Evolutionary conservation across 2,888 invertebrate genomes (phyloP).

Genomic region (Graphium colonna): DNA sequence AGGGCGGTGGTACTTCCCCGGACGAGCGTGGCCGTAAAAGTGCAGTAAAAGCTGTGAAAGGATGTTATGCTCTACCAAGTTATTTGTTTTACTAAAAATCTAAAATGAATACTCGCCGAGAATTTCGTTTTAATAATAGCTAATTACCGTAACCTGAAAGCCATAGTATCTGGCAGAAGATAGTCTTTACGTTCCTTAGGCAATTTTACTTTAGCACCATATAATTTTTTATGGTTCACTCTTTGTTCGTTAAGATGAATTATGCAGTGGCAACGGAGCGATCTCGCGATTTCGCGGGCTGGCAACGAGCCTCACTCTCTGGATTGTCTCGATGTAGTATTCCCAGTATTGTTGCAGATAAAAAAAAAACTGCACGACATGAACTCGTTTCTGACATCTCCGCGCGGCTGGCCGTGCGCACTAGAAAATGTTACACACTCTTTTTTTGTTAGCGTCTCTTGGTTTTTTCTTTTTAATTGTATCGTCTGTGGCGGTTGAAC

Average conservation of each 20-base stretch:
- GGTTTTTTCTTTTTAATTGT: conserved; percentile 17
- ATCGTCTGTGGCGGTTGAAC: background rate
- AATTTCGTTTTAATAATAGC: no score
- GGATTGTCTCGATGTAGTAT: conserved; percentile 44
- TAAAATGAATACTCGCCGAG: no score
- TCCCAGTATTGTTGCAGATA: conserved; percentile 46
- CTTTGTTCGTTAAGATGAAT: conserved; percentile 42
- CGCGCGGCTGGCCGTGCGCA: conserved; percentile 21
- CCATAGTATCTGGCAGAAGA: no score
- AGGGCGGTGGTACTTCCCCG: no score
- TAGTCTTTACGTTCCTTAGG: no score
- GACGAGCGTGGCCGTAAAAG: no score
- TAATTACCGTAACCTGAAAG: no score
- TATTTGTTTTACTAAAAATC: no score
- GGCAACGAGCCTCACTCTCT: conserved; percentile 35
- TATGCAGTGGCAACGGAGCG: conserved; percentile 42
- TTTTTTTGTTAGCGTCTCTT: conserved; percentile 9
- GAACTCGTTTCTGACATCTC: conserved; percentile 34
- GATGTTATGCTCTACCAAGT: no score
- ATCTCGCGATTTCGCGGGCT: conserved; percentile 55
- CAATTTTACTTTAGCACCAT: no score
- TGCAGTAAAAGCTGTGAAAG: no score
- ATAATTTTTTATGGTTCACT: conserved; percentile 27
- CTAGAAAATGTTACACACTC: conserved; percentile 22
- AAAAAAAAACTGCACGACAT: conserved; percentile 31